These are phyloP conservation scores for Plemyria rubiginata DNA, from an alignment of 2,888 invertebrate genomes.

Conservation along the genomic window DNA sequence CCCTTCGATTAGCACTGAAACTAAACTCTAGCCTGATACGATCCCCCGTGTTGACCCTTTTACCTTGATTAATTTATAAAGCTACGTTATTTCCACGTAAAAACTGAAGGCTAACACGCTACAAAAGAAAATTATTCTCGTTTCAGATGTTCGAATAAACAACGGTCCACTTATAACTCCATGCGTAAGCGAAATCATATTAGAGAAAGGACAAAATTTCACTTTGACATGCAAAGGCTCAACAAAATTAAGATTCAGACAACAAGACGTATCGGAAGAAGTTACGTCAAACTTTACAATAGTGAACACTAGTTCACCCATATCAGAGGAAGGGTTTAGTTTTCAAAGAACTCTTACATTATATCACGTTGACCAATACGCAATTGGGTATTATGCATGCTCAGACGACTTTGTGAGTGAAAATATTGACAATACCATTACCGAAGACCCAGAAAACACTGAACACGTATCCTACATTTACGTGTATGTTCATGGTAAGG, in stretches of 20 bases:
- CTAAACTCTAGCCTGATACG: conserved; percentile 51
- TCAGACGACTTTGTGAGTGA: conserved; percentile 68
- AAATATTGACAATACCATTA: conserved; percentile 57
- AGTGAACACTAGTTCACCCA: conserved; percentile 34
- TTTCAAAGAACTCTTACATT: conserved; percentile 78
- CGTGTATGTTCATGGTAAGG: conserved; percentile 78
- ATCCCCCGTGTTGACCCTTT: conserved; percentile 55
- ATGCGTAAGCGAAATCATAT: conserved; percentile 63
- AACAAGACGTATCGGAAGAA: conserved; percentile 70
- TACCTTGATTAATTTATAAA: conserved; percentile 53
- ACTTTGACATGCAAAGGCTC: conserved; percentile 68
- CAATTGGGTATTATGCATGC: conserved; percentile 85
- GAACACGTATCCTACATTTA: conserved; percentile 71
- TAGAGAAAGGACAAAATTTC: conserved; percentile 72
- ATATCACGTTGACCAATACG: conserved; percentile 67
- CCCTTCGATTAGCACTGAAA: conserved; percentile 56
- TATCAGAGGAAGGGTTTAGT: conserved; percentile 55
- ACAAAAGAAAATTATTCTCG: conserved; percentile 45
- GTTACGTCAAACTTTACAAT: conserved; percentile 51
- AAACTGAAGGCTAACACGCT: conserved; percentile 1
- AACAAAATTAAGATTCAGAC: conserved; percentile 60
- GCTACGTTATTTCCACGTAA: background rate
- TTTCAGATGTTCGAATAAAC: conserved; percentile 70
- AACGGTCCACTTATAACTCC: conserved; percentile 68
- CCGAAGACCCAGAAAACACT: conserved; percentile 67